Base-by-base conservation (phyloP, 2,797 vertebrate genomes). In the Pogoniulus pusillus region DNA sequence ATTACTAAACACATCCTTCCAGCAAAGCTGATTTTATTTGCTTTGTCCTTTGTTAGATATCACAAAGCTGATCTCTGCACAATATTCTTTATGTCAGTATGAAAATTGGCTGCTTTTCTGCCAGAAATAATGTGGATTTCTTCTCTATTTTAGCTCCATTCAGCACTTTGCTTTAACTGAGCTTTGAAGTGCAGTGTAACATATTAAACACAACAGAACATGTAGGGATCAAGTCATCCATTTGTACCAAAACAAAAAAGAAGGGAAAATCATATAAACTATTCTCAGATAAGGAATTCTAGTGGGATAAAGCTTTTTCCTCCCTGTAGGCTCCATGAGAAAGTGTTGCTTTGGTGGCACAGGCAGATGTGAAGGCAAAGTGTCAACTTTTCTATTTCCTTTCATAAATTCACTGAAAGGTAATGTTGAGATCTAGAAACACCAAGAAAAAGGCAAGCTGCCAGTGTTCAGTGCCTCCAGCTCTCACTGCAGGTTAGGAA, bases 21-120 rank as follows among this genome's bases (percentile, higher is more conserved):
- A 43, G 73, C 57, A 82, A 87, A 39, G 64, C 70, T 54, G 57
- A 78, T 85, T 95, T 92, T 29, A 87, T 89, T 86, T 93, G 57
- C 53, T 80, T 92, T 90, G 62, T 72, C 82, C 60, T 91, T 88
- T 87, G 23, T 73, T 73, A 54, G 55, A 53, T 82, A 92, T 22
- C 63, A 75, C 59, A 63, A 57, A 70, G 16, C 47, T 81, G 59
- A 45, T 85, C 55, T 85, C 85, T 83, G 73, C 57, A 93, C 60
- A 90, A 64, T 91, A 90, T 60, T 90, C 78, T 74, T 93, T 57
- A 59, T 54, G 63, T 29, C 75, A 85, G 53, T 78, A 81, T 54
- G 89, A 85, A 80, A 43, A 87, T 45, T 22, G 32, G 41, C 39
- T 32, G 30, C 55, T 75, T 87, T 86, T 58, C 57, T 71, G 53